Evolutionary conservation across 2,888 invertebrate species (phyloP), one percentile per base, ranked within the genome.

Genomic region (Hydrotaea cyrtoneurina): DNA sequence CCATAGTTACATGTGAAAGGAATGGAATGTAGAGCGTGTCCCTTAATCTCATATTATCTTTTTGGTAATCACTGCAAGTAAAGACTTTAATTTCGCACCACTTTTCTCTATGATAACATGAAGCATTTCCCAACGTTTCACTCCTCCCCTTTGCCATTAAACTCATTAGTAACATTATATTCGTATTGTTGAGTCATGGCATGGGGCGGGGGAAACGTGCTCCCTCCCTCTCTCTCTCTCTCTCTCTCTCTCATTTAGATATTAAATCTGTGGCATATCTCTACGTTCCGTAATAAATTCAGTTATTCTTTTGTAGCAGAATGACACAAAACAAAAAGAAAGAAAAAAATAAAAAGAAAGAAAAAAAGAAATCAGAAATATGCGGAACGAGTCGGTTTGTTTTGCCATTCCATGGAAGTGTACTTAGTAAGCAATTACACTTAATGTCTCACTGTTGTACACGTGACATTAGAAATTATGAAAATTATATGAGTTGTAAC

Each of bases 391-490:
- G 4, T 21, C 4, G 11, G 21, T 8, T 21, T 57, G 17, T 53
- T 53, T 19, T 15, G n/a, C 17, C 21, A 21, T 19, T 13, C 57
- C 4, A 11, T 57, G 7, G 23, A 43, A 43, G 43, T 43, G 15
- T 43, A 13, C 43, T 43, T 13, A 78, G 78, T 81, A 84, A 84
- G 81, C 84, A 84, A 84, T 84, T 84, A 84, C 81, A 84, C 81
- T 84, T 84, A 84, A 84, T 84, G 84, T 84, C 84, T 84, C 43
- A 66, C 66, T 66, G 66, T n/a, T 59, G 36, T 66, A 84, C 84
- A 84, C 84, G 84, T 84, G 84, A 84, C 84, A 84, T 84, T 84
- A 84, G 84, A 81, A 84, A 84, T 81, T 84, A 81, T 84, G 84
- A 84, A 84, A 81, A 81, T 84, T 78, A 73, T 81, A 79, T 81